phyloP scores from a whole-genome alignment of 2,797 vertebrate species.

The Chiloscyllium punctatum region DNA sequence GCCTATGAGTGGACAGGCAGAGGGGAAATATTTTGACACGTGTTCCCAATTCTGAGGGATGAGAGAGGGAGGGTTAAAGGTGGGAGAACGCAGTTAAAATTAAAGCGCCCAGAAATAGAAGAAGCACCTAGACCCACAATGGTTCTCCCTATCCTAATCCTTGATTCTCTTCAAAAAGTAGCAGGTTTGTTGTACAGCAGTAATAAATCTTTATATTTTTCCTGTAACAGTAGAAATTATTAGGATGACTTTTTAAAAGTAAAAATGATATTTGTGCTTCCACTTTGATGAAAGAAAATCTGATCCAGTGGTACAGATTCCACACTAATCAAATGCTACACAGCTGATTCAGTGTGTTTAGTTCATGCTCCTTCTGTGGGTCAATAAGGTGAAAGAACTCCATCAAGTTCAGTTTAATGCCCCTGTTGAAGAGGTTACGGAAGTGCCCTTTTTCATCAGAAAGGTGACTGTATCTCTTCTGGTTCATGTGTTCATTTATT shows the following conservation, averaged over 20 bases:
- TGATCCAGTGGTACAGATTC: neutral
- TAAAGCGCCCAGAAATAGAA: too few species aligned
- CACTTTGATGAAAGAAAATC: neutral
- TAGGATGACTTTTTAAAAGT: neutral
- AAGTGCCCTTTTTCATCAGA: conserved; percentile 43
- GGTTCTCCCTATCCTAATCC: neutral
- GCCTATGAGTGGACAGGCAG: too few species aligned
- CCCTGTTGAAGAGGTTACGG: conserved; percentile 46
- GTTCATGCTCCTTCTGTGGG: conserved; percentile 42
- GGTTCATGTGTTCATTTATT: conserved; percentile 47
- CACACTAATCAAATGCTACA: conserved; percentile 33
- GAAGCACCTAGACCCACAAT: too few species aligned
- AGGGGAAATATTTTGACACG: too few species aligned
- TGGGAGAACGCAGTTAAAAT: too few species aligned
- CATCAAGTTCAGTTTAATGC: conserved; percentile 45
- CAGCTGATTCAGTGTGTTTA: conserved; percentile 35
- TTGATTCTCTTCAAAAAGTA: neutral
- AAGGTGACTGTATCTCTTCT: conserved; percentile 46
- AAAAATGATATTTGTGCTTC: neutral
- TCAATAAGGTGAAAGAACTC: conserved; percentile 46
- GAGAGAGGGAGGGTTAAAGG: too few species aligned
- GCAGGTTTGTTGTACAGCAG: neutral
- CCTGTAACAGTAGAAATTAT: neutral
- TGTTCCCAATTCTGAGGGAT: too few species aligned
- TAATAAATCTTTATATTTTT: neutral